A percentile compares a stretch with the other conserved stretches of the same genome.
These are phyloP conservation scores for Jacana jacana DNA, from an alignment of 2,113 vertebrate species.

Conservation along the genomic window DNA sequence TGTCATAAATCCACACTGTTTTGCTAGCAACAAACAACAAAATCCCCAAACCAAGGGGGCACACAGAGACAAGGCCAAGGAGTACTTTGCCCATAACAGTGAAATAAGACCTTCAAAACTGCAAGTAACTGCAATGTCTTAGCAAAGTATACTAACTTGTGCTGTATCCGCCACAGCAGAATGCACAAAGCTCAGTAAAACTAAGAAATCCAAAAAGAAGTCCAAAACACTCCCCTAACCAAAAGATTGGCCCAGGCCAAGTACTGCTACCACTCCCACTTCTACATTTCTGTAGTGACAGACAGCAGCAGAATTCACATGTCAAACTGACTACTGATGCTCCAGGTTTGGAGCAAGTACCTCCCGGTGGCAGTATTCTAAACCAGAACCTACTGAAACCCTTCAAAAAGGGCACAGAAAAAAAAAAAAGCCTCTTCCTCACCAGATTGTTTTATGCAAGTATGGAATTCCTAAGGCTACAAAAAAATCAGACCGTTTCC, in stretches of 20 bases:
- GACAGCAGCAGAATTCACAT: neutral
- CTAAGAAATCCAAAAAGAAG: neutral
- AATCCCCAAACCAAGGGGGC: neutral
- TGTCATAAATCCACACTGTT: neutral
- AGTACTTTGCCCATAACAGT: neutral
- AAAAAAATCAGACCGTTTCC: neutral
- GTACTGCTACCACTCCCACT: neutral
- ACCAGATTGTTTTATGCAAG: neutral
- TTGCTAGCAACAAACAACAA: neutral
- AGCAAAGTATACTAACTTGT: neutral
- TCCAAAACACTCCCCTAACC: neutral
- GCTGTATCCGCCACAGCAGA: neutral
- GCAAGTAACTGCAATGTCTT: neutral
- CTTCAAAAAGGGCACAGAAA: neutral
- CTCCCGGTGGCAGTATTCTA: neutral
- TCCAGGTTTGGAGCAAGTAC: neutral
- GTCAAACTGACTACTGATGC: neutral
- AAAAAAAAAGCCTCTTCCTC: neutral
- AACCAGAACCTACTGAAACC: neutral
- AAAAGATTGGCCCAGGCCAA: neutral
- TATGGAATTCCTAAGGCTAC: neutral
- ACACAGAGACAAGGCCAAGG: neutral
- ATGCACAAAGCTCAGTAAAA: neutral
- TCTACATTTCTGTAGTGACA: neutral
- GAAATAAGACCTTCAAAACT: neutral